phyloP scores from a whole-genome alignment of 2,797 vertebrate genomes.

The Masticophis lateralis region DNA sequence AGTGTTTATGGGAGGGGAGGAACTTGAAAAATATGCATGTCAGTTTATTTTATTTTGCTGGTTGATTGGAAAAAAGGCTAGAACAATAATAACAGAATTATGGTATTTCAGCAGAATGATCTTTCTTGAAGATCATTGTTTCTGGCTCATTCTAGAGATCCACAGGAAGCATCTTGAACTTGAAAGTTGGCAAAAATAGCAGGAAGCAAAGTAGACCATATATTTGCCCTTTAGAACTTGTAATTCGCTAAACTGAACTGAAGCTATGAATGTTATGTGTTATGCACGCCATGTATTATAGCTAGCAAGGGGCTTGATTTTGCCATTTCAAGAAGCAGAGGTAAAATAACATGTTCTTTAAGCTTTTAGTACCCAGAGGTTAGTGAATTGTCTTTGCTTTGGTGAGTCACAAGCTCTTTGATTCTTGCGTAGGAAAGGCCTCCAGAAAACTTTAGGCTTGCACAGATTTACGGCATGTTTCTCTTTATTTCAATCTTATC shows the following conservation, averaged over 20 bases:
- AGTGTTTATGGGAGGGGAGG: background rate
- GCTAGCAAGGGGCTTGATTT: background rate
- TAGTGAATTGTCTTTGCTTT: background rate
- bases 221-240: background rate
- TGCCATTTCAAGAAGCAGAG: background rate
- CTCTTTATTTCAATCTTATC: background rate
- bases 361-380: background rate
- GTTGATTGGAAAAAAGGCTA: accelerated
- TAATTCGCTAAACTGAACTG: background rate
- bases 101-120: background rate
- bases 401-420: background rate
- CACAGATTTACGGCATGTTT: background rate
- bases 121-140: background rate
- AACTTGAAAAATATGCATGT: background rate
- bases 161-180: background rate
- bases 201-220: background rate
- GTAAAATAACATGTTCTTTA: background rate
- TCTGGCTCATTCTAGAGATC: background rate
- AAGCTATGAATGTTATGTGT: background rate
- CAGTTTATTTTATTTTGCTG: background rate
- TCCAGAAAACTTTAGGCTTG: background rate
- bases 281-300: background rate
- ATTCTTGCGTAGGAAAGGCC: background rate
- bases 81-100: background rate
- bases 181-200: background rate